phyloP scores from a whole-genome alignment of 2,113 vertebrate genomes.

The Saimiri boliviensis region DNA sequence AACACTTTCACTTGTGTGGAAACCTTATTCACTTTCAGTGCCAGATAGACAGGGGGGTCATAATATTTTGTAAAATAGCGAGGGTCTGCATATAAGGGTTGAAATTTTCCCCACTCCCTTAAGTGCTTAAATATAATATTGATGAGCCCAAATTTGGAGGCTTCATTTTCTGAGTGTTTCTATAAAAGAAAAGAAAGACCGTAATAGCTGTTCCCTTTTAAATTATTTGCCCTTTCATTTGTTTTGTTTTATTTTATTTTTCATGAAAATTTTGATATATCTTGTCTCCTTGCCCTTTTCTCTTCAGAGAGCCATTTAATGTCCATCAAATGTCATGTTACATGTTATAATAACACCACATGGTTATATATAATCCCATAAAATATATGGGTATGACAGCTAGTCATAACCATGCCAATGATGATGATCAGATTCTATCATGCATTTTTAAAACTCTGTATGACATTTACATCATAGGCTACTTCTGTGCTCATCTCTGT shows the following conservation, averaged over 20 bases:
- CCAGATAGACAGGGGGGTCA: not conserved
- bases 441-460: slow-evolving; percentile 41
- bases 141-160: not conserved
- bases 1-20: not conserved
- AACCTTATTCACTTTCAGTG: not conserved
- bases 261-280: slow-evolving; percentile 55
- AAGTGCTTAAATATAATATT: slow-evolving; percentile 5
- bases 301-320: slow-evolving; percentile 62
- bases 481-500: slow-evolving; percentile 1
- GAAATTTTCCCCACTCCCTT: not conserved
- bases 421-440: slow-evolving; percentile 57
- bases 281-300: slow-evolving; percentile 52
- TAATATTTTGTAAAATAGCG: not conserved
- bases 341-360: slow-evolving; percentile 60
- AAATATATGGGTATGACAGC: slow-evolving; percentile 64
- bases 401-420: slow-evolving; percentile 46
- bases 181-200: slow-evolving; percentile 34
- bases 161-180: slow-evolving; percentile 41
- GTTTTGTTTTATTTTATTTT: slow-evolving; percentile 66
- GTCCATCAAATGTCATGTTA: slow-evolving; percentile 67
- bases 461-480: slow-evolving; percentile 47
- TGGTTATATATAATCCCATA: slow-evolving; percentile 40
- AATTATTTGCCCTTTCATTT: slow-evolving; percentile 57
- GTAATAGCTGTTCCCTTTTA: slow-evolving; percentile 37
- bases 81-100: not conserved